These are phyloP conservation scores for Leptogaster cylindrica DNA, from an alignment of 2,888 invertebrate genomes.

Conservation along the genomic window DNA sequence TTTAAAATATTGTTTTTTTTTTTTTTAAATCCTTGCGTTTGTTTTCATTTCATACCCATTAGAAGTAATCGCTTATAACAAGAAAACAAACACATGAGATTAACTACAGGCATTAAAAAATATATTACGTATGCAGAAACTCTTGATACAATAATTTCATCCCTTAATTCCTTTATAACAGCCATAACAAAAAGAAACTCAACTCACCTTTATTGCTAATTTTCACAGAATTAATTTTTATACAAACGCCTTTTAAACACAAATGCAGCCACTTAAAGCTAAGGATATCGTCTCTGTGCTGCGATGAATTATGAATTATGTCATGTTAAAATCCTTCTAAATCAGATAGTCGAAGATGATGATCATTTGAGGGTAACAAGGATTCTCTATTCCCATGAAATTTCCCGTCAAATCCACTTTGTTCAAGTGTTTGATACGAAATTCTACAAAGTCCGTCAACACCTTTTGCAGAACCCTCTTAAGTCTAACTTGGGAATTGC, in stretches of 20 bases:
- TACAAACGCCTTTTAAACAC: neutral
- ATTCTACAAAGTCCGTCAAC: neutral
- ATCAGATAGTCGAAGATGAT: neutral
- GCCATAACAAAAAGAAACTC: no score
- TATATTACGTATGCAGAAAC: no score
- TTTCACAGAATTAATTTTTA: no score
- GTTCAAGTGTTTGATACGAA: neutral
- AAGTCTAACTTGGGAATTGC: neutral
- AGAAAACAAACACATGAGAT: no score
- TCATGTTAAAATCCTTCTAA: neutral
- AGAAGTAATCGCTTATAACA: no score
- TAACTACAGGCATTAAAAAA: no score
- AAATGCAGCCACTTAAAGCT: neutral
- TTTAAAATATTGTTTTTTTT: no score
- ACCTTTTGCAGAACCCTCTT: neutral
- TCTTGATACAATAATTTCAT: no score
- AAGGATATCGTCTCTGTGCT: neutral
- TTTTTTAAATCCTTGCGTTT: neutral
- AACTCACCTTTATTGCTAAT: no score
- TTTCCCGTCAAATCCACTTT: neutral
- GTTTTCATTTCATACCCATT: no score
- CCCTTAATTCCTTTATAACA: no score
- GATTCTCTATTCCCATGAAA: neutral
- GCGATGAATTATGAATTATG: neutral
- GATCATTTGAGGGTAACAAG: neutral